Base-by-base conservation (phyloP, 2,797 vertebrate genomes). In the Bovichtus diacanthus region DNA sequence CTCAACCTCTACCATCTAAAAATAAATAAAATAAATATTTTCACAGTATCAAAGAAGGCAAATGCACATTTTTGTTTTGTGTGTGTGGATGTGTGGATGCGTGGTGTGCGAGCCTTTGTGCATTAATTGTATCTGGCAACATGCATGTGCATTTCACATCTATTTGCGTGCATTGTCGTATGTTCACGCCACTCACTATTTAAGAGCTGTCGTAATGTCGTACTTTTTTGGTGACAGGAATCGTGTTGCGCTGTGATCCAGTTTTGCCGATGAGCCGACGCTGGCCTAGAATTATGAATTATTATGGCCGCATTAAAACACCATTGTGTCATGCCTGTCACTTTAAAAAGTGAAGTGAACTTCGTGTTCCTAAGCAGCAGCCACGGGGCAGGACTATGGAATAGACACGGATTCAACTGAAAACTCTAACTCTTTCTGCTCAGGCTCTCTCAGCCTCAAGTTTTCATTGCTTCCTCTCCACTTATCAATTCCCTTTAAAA, bases 401-500 rank as follows among this genome's bases (percentile, higher is more conserved):
- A 51, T 2, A 34, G 23, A 74, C 54, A 49, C 74, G 3, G 61
- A 78, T 23, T 61, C n/a, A 60, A 49, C 53, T 72, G 54, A 36
- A 74, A 70, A 53, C 43, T 31, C 55, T 18, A 39, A 41, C 56
- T 43, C 18, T n/a, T 39, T 71, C 61, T 12, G 46, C 78, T 69
- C 49, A 46, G 47, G 38, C 53, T 76, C 72, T 60, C 27, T 39
- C 43, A 50, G 72, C 74, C 71, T 80, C 62, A 72, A 77, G 78
- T 91, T 92, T 87, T 70, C 81, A 88, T 82, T 61, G 80, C 87
- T 81, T 83, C 75, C 87, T 81, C 74, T 89, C 82, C 68, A 56
- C 92, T 92, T 90, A 90, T 93, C 90, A 90, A 83, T 90, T 88
- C 87, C 67, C 90, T 83, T 85, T 89, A 91, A 92, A 88, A 91